Evolutionary conservation across 2,113 vertebrate species (phyloP).

Genomic region (Lipotes vexillifer): DNA sequence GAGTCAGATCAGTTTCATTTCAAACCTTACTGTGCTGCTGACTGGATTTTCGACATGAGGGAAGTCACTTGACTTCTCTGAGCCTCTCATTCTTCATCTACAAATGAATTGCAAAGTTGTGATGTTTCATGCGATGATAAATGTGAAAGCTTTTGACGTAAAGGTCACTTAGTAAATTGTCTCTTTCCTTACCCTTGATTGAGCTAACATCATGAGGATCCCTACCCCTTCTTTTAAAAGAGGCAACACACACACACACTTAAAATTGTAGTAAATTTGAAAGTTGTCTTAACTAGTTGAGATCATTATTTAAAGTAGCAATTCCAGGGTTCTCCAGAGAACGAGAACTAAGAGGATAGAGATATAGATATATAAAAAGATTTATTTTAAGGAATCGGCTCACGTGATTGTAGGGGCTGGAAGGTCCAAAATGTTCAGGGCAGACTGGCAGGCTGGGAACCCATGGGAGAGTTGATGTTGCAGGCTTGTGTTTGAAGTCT

Average conservation of each 20-base stretch:
- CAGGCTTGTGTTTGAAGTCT: neutral
- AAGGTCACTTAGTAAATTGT: neutral
- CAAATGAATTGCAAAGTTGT: neutral
- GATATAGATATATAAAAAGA: neutral
- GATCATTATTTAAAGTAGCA: neutral
- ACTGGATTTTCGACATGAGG: neutral
- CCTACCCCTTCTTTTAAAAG: neutral
- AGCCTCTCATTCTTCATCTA: neutral
- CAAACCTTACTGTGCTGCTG: neutral
- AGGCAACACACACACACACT: neutral
- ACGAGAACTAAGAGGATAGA: neutral
- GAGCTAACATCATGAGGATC: neutral
- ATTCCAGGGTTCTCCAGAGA: neutral
- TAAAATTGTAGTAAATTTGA: neutral
- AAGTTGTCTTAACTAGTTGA: neutral
- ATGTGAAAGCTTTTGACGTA: neutral
- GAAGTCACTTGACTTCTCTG: neutral
- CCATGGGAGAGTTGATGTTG: neutral
- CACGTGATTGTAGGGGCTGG: neutral
- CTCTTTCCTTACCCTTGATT: neutral
- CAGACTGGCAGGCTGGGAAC: neutral
- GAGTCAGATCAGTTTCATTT: neutral
- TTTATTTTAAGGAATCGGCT: neutral
- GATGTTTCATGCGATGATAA: neutral
- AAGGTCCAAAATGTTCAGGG: neutral